Percentiles rank a stretch among this genome's conserved stretches.
phyloP scores from a whole-genome alignment of 64 coral and sea anemone species.

The Platygyra sinensis region DNA sequence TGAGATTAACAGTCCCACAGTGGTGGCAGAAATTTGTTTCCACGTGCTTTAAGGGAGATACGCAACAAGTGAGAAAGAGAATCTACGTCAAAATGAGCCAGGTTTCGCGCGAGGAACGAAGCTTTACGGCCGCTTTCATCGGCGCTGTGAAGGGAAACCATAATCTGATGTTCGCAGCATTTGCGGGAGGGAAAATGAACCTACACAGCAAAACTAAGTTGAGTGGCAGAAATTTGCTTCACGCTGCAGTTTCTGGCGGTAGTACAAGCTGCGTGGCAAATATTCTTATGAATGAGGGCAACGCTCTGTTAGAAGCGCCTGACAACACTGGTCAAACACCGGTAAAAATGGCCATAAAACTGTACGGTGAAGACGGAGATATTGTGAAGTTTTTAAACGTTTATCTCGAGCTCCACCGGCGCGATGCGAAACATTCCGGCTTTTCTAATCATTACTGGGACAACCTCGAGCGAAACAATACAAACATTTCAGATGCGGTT shows the following conservation, averaged over 20 bases:
- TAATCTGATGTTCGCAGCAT: conserved; percentile 45
- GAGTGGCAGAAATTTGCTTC: conserved; percentile 53
- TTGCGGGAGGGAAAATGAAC: conserved; percentile 42
- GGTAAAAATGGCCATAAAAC: conserved; percentile 30
- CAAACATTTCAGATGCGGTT: background rate
- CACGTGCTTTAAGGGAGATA: conserved; percentile 52
- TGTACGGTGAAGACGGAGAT: conserved; percentile 1
- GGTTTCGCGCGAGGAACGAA: conserved; percentile 48
- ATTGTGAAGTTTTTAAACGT: conserved; percentile 39
- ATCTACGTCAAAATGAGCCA: conserved; percentile 52
- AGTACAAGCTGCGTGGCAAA: conserved; percentile 54
- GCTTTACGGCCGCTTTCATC: conserved; percentile 57
- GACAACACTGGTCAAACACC: conserved; percentile 42
- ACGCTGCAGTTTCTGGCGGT: conserved; percentile 51
- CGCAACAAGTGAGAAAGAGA: conserved; percentile 23
- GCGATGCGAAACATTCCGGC: conserved; percentile 1
- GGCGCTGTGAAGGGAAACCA: conserved; percentile 42
- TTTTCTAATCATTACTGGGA: conserved; percentile 20
- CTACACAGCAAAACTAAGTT: conserved; percentile 21
- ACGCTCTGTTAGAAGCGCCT: conserved; percentile 33
- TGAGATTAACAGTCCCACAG: conserved; percentile 29
- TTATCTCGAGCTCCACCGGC: conserved; percentile 36
- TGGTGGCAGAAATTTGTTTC: conserved; percentile 59
- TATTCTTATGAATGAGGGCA: conserved; percentile 63
- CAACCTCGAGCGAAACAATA: conserved; percentile 39